These are phyloP conservation scores for Lepidurus packardi DNA, from an alignment of 1,140 invertebrate species.

Conservation along the genomic window DNA sequence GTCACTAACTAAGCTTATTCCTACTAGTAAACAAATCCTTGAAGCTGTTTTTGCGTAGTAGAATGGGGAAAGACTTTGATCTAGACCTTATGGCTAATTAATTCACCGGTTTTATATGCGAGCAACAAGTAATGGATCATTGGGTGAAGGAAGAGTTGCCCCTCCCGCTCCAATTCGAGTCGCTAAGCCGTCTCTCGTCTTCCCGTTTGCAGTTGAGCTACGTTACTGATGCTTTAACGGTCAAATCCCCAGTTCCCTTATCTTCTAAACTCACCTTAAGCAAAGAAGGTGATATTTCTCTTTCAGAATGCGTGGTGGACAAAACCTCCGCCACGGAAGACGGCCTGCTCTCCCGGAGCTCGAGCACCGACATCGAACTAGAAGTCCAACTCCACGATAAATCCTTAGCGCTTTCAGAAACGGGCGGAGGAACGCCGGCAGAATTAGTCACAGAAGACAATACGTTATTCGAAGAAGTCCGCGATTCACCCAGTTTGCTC, in stretches of 20 bases:
- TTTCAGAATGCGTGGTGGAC: background rate
- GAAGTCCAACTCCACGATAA: conserved; percentile 28
- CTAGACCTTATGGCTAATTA: background rate
- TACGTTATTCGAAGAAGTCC: conserved; percentile 30
- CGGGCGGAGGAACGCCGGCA: conserved; percentile 7
- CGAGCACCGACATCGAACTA: conserved; percentile 18
- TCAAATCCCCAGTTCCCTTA: background rate
- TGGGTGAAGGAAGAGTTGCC: background rate
- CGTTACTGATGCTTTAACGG: background rate
- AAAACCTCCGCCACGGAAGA: background rate
- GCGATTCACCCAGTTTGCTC: conserved; percentile 19
- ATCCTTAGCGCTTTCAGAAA: conserved; percentile 19
- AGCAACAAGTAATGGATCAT: conserved; percentile 5
- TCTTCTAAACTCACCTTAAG: background rate
- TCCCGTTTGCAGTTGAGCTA: conserved; percentile 3
- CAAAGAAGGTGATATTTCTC: conserved; percentile 10
- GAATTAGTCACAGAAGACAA: conserved; percentile 24
- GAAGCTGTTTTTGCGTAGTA: background rate
- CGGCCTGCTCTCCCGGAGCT: background rate
- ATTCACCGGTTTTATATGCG: background rate
- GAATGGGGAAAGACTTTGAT: background rate
- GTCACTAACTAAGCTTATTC: too few relatives aligned
- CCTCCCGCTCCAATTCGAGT: background rate
- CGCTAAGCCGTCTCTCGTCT: background rate
- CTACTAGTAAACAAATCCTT: background rate